Evolutionary conservation across 2,113 vertebrate genomes (phyloP).

Genomic region (Narcine bancroftii): DNA sequence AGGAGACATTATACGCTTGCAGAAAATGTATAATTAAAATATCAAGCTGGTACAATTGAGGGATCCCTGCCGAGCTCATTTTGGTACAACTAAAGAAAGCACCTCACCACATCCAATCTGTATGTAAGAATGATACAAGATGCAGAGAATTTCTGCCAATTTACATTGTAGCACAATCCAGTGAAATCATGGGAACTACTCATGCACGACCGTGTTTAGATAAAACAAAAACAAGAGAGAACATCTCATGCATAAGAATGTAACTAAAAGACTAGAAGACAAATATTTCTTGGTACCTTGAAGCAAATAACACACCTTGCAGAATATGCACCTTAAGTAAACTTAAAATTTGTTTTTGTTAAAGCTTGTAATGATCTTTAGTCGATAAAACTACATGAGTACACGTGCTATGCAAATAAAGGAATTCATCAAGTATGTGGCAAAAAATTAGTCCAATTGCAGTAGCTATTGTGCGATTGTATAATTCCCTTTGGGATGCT

Average conservation of each 20-base stretch:
- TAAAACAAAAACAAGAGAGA: background rate
- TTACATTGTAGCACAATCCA: background rate
- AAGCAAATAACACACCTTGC: background rate
- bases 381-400: background rate
- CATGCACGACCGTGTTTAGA: background rate
- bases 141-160: background rate
- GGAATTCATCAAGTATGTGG: constrained; percentile 42
- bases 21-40: background rate
- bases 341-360: background rate
- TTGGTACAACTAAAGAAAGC: background rate
- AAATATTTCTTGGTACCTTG: background rate
- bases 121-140: background rate
- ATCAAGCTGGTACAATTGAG: no score
- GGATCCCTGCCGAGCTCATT: no score
- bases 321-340: background rate
- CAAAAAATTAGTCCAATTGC: constrained; percentile 57
- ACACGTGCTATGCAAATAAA: background rate
- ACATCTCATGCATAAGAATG: background rate
- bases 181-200: background rate
- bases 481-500: constrained; percentile 50
- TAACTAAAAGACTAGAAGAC: background rate
- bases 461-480: constrained; percentile 53
- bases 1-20: background rate
- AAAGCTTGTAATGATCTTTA: background rate
- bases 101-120: background rate